Conservation (phyloP, 2,888 invertebrate genomes). For the Augochlorella aurata region DNA sequence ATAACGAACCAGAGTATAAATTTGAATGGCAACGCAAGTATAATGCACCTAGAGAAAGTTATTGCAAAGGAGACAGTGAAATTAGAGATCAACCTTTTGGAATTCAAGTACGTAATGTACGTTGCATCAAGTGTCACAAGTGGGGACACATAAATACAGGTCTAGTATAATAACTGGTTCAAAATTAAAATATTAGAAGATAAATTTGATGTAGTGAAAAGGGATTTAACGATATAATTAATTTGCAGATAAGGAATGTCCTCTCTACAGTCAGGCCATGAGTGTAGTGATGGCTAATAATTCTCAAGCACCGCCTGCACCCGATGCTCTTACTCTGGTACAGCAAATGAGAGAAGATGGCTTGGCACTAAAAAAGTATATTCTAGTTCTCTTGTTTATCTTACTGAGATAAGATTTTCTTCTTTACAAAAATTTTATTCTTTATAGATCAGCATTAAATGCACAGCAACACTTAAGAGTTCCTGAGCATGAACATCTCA, state of each 20-base stretch:
- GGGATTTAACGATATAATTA: conserved; percentile 7
- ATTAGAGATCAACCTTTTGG: conserved; percentile 99
- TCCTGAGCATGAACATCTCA: conserved; percentile 83
- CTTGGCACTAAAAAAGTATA: conserved; percentile 90
- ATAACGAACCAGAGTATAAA: conserved; percentile 97
- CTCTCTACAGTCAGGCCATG: conserved; percentile 93
- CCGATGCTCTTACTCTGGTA: conserved; percentile 89
- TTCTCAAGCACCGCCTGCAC: conserved; percentile 85
- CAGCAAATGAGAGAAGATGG: conserved; percentile 97
- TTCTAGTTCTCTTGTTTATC: conserved; percentile 51
- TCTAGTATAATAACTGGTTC: conserved; percentile 68
- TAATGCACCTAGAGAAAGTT: conserved; percentile 99
- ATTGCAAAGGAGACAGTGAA: conserved; percentile 98
- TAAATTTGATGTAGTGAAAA: conserved; percentile 60
- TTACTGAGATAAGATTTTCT: neutral
- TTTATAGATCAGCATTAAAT: conserved; percentile 75
- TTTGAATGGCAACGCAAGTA: conserved; percentile 99
- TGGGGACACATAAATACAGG: conserved; percentile 99
- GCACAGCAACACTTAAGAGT: conserved; percentile 85
- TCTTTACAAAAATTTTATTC: conserved; percentile 5
- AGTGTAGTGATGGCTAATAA: conserved; percentile 88
- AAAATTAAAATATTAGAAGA: conserved; percentile 39
- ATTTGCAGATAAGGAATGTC: conserved; percentile 94
- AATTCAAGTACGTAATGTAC: conserved; percentile 97
- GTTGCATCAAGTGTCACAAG: conserved; percentile 99